Conservation (phyloP, 1,140 invertebrate species). For the Anoplolepis gracilipes region DNA sequence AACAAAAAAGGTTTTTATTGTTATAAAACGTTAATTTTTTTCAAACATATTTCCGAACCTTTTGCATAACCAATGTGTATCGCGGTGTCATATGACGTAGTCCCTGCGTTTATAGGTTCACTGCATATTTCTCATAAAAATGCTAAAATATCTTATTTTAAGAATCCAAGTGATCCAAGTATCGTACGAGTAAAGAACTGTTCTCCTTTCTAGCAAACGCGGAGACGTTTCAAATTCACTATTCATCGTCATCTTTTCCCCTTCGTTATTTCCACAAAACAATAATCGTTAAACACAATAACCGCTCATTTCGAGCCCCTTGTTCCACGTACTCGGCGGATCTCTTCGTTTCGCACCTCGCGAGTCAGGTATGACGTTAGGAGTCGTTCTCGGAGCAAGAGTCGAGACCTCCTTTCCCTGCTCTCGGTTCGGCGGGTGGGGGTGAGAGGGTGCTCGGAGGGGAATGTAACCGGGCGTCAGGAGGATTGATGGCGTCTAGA, state of each 20-base stretch:
- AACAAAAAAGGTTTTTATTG: too few species aligned
- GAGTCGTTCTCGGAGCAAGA: conserved; percentile 43
- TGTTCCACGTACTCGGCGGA: conserved; percentile 2
- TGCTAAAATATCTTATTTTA: background rate
- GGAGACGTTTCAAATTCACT: background rate
- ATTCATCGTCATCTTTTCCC: background rate
- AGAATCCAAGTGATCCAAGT: background rate
- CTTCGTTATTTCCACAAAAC: background rate
- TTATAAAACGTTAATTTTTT: too few species aligned
- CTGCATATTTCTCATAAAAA: background rate
- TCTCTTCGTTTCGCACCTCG: conserved; percentile 51
- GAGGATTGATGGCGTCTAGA: conserved; percentile 86
- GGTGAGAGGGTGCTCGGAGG: conserved; percentile 46
- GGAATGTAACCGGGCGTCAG: conserved; percentile 84
- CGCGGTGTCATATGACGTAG: background rate
- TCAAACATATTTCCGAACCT: too few species aligned
- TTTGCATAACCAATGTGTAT: too few species aligned
- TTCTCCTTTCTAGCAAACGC: background rate
- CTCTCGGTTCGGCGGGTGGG: conserved; percentile 60
- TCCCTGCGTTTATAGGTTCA: background rate
- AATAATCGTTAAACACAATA: background rate
- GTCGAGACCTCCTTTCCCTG: conserved; percentile 51
- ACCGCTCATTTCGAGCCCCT: background rate
- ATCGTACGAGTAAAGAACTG: background rate
- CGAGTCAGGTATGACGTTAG: conserved; percentile 41